These are phyloP conservation scores for Oryzias celebensis DNA, from an alignment of 2,113 vertebrate species.

Conservation along the genomic window DNA sequence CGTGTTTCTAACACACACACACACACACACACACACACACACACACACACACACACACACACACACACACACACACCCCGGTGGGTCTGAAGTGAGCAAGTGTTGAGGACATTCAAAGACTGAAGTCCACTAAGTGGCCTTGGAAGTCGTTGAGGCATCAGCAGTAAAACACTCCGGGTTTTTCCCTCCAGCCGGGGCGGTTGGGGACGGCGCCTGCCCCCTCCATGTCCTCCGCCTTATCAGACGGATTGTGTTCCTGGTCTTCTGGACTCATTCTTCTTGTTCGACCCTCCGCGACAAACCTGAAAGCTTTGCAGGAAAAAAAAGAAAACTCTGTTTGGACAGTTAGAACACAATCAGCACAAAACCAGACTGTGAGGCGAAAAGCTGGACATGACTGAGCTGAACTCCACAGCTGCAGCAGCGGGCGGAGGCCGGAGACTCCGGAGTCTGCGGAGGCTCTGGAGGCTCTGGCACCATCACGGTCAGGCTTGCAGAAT, in stretches of 20 bases:
- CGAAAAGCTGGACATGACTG: constrained; percentile 2
- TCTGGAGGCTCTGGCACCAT: too few relatives aligned
- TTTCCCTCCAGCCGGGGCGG: constrained; percentile 59
- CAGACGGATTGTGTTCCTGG: constrained; percentile 19
- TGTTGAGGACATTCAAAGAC: constrained; percentile 59
- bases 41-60: too few relatives aligned
- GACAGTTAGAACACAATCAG: constrained; percentile 5
- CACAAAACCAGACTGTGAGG: constrained; percentile 6
- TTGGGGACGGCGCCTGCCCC: constrained; percentile 55
- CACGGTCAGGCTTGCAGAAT: too few relatives aligned
- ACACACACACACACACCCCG: constrained; percentile 59
- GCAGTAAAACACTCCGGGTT: constrained; percentile 70
- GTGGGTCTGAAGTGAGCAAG: constrained; percentile 56
- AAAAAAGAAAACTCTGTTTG: constrained; percentile 19
- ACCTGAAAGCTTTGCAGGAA: not conserved
- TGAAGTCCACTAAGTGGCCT: constrained; percentile 62
- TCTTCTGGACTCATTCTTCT: constrained; percentile 46
- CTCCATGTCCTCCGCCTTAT: constrained; percentile 36
- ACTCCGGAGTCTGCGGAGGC: too few relatives aligned
- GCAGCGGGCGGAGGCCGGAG: too few relatives aligned
- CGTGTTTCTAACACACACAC: not conserved
- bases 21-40: too few relatives aligned
- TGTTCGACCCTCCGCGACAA: not conserved
- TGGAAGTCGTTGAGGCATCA: constrained; percentile 69
- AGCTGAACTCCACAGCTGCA: not conserved